Base-by-base conservation (phyloP, 2,113 vertebrate genomes). In the Kryptolebias marmoratus region DNA sequence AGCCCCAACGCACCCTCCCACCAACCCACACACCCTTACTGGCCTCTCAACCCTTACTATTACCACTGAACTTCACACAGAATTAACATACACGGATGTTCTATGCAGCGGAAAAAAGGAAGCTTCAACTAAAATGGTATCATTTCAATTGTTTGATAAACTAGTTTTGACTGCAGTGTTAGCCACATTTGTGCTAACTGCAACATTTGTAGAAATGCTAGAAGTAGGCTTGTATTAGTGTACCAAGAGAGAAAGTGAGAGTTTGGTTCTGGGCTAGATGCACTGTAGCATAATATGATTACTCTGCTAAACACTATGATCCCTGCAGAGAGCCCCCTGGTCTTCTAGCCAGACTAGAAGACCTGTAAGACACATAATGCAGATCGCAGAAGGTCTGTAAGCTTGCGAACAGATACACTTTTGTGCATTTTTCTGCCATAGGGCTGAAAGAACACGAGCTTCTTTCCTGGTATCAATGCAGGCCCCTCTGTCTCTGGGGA, bases 271-370 rank as follows among this genome's bases (percentile, higher is more conserved):
- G 58, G 63, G 60, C 58, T 67, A 10, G 71, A 81, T 75, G 73
- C 73, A 84, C 32, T 54, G 62, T 66, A 83, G 80, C 82, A 81
- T 78, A 74, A 81, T 83, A 78, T 86, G 84, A 87, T 82, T 81
- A 80, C 74, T 81, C 58, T 79, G 78, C 72, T 87, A 81, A 88
- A 90, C 68, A 70, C 73, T 81, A 31, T 42, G 54, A 58, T 62
- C 63, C 76, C 77, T 48, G 60, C 10, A 13, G 67, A 80, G 68
- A 74, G 62, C 64, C 71, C 60, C 70, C 64, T 79, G 72, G 80
- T 87, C 70, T 64, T 84, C 57, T 79, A 75, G 60, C 75, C 47
- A 64, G 28, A 67, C 68, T 47, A 73, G 67, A 66, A 10, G 39
- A 42, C 39, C 69, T 83, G 74, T 62, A 50, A 58, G 68, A 79